Conservation (phyloP, 2,888 invertebrate species). For the Trissoscelio sp. region DNA sequence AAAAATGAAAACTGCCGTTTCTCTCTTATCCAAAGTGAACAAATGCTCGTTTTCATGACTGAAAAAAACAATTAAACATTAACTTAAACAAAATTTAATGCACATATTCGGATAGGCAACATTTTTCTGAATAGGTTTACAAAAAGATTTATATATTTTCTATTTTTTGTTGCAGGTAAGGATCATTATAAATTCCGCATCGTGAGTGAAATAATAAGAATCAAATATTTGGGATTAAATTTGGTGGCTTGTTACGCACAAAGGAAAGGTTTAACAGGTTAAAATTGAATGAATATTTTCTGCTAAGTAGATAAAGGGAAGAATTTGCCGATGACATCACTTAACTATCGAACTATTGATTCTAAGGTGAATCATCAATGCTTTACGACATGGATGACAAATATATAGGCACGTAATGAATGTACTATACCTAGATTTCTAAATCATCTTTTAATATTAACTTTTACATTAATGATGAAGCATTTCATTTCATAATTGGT, state of each 20-base stretch:
- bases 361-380: conserved; percentile 21
- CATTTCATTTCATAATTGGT: neutral
- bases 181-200: too few species aligned
- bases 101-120: too few species aligned
- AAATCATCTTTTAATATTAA: neutral
- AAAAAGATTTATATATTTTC: too few species aligned
- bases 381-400: conserved; percentile 20
- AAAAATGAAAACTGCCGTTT: too few species aligned
- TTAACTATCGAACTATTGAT: conserved; percentile 13
- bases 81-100: too few species aligned
- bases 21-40: too few species aligned
- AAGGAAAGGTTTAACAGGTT: neutral
- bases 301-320: neutral
- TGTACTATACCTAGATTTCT: neutral
- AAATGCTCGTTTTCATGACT: too few species aligned
- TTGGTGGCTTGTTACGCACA: neutral
- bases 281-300: neutral
- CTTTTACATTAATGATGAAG: neutral
- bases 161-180: too few species aligned
- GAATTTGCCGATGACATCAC: conserved; percentile 7
- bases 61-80: too few species aligned
- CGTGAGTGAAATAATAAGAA: too few species aligned
- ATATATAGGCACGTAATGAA: neutral
- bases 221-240: neutral
- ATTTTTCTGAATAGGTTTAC: too few species aligned